Evolutionary conservation across 1,140 invertebrate species (phyloP).

Genomic region (Stenopsyche tienmushanensis): DNA sequence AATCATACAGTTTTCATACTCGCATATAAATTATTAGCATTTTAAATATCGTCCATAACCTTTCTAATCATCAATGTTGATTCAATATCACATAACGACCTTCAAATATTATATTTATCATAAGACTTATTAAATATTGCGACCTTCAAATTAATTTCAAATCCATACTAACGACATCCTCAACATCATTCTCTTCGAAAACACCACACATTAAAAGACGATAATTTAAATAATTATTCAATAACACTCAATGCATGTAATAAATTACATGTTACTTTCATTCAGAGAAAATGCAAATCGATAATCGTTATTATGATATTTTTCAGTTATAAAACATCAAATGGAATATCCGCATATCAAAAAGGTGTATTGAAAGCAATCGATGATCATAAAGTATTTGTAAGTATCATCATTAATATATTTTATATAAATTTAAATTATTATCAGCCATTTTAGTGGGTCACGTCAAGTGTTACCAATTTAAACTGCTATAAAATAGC

Average conservation of each 20-base stretch:
- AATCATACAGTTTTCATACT: background rate
- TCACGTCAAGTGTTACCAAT: background rate
- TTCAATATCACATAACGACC: no score
- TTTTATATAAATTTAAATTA: slow-evolving; percentile 1
- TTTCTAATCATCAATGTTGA: background rate
- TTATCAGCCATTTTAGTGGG: slow-evolving; percentile 45
- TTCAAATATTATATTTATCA: no score
- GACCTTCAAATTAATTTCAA: background rate
- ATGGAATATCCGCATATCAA: slow-evolving; percentile 63
- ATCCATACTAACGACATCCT: background rate
- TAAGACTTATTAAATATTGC: no score
- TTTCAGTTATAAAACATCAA: slow-evolving; percentile 65
- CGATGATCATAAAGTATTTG: slow-evolving; percentile 44
- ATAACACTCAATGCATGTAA: no score
- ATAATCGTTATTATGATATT: slow-evolving; percentile 4
- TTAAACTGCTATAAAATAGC: background rate
- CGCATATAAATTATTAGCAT: background rate
- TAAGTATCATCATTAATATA: slow-evolving; percentile 27
- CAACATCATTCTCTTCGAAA: background rate
- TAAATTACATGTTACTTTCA: no score
- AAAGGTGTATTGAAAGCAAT: slow-evolving; percentile 59
- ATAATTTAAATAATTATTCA: no score
- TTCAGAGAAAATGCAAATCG: background rate
- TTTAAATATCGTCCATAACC: no score
- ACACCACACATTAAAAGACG: background rate